Evolutionary conservation across 2,888 invertebrate genomes (phyloP), one percentile per base, ranked within the genome.

Genomic region (Trachelus stipa): DNA sequence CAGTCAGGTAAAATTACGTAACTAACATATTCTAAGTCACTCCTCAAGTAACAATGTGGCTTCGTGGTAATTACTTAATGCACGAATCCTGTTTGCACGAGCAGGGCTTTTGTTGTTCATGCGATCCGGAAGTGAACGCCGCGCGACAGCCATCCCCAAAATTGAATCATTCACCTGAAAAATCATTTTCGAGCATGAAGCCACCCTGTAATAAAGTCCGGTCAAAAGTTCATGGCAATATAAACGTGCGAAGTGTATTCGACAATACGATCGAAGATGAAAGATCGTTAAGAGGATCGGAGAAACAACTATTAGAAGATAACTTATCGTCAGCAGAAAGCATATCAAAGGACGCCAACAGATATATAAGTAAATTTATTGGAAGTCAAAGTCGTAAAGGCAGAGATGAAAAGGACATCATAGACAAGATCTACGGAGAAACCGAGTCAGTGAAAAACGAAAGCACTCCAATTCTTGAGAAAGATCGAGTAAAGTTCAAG

Each of bases 61-160:
- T 56, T 56, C 23, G 23, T 56, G 56, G 23, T 56, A 56, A 56
- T 56, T 23, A 56, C 9, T 56, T 23, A 56, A 56, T 23, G 56
- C 56, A 56, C 56, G 56, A 9, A 23, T 56, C 9, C 56, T 56
- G 56, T 56, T 56, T 56, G 23, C 56, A 56, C 56, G 34, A 71
- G 34, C 76, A 89, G 90, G 93, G 93, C n/a, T 93, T 93, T 85
- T 93, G 93, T 85, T 93, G 93, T 83, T 92, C 92, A 35, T 93
- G 93, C 84, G 90, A 92, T 75, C 80, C 88, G 34, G 79, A 83
- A 35, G 85, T 86, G 78, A 91, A 90, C 79, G 82, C 77, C 2
- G 82, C 80, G 73, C 83, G 88, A 56, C 88, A 90, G 80, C 85
- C 87, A 2, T 74, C 76, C 56, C 56, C 23, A 9, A 56, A 56